A percentile compares a stretch with the other conserved stretches of the same genome.
phyloP scores from a whole-genome alignment of 2,797 vertebrate genomes.

The Natrix natrix region DNA sequence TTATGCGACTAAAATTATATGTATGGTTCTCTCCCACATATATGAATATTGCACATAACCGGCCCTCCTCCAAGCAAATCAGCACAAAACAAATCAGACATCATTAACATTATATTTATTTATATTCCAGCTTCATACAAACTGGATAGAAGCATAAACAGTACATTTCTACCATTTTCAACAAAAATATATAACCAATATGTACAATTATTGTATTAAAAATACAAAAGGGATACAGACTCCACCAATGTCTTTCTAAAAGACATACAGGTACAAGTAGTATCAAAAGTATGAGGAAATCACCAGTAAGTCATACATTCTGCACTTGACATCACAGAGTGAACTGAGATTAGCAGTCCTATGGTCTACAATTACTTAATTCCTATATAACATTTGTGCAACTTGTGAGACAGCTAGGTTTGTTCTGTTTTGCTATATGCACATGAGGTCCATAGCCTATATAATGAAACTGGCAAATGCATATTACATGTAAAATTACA shows the following conservation, averaged over 20 bases:
- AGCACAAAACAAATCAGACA: slow-evolving; percentile 65
- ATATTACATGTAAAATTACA: slow-evolving; percentile 92
- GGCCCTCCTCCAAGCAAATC: slow-evolving; percentile 42
- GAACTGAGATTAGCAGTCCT: slow-evolving; percentile 94
- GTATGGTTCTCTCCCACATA: background rate
- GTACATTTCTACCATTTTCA: slow-evolving; percentile 99
- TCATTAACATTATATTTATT: slow-evolving; percentile 89
- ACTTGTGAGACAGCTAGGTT: slow-evolving; percentile 85
- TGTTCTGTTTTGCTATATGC: slow-evolving; percentile 86
- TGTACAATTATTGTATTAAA: slow-evolving; percentile 99
- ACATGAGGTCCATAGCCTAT: slow-evolving; percentile 87
- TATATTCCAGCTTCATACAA: slow-evolving; percentile 97
- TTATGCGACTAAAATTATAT: background rate
- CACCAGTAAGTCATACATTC: slow-evolving; percentile 99
- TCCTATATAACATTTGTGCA: slow-evolving; percentile 96
- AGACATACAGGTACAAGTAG: slow-evolving; percentile 99
- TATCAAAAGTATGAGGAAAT: slow-evolving; percentile 94
- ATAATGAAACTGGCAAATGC: slow-evolving; percentile 88
- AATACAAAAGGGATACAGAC: slow-evolving; percentile 99
- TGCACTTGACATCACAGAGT: slow-evolving; percentile 97
- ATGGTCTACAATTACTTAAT: slow-evolving; percentile 96
- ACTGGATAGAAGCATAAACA: slow-evolving; percentile 99
- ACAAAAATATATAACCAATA: slow-evolving; percentile 99
- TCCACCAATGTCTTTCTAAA: slow-evolving; percentile 99
- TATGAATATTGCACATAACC: slow-evolving; percentile 39